Percentiles rank a stretch among this genome's conserved stretches.
phyloP scores from a whole-genome alignment of 2,888 invertebrate genomes.

The Apoderus coryli region DNA sequence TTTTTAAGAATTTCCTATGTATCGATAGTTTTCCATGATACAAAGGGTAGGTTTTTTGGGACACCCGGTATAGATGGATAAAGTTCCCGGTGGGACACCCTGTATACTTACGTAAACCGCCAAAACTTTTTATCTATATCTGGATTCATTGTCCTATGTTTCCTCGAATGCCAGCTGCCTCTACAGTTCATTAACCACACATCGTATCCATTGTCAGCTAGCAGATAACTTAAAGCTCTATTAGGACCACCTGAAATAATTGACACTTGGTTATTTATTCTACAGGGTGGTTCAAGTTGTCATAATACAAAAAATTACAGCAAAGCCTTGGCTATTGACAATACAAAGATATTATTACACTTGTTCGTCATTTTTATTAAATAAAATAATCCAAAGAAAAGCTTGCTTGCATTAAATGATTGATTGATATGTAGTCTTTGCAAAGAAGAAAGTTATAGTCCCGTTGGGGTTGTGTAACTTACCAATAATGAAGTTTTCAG shows the following conservation, averaged over 20 bases:
- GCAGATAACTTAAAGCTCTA: conserved; percentile 39
- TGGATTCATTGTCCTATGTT: conserved; percentile 37
- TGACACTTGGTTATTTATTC: no score
- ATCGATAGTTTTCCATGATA: no score
- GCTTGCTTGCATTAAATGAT: background rate
- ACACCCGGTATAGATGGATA: no score
- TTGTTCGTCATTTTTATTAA: no score
- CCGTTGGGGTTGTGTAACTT: no score
- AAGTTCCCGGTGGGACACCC: conserved; percentile 1
- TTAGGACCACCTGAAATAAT: conserved; percentile 46
- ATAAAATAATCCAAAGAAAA: background rate
- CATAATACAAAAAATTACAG: background rate
- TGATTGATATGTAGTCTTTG: conserved; percentile 1
- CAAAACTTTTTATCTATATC: conserved; percentile 20
- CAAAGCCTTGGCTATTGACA: no score
- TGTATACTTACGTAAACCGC: conserved; percentile 17
- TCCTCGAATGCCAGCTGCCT: conserved; percentile 53
- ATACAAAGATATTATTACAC: no score
- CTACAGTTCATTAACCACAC: conserved; percentile 75
- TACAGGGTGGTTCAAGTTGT: no score
- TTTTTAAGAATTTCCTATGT: no score
- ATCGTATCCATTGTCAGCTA: conserved; percentile 59
- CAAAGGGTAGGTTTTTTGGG: no score
- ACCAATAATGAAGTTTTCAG: conserved; percentile 61
- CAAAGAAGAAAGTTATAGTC: background rate